Base-by-base conservation (phyloP, 2,888 invertebrate genomes). In the Tholera decimalis region DNA sequence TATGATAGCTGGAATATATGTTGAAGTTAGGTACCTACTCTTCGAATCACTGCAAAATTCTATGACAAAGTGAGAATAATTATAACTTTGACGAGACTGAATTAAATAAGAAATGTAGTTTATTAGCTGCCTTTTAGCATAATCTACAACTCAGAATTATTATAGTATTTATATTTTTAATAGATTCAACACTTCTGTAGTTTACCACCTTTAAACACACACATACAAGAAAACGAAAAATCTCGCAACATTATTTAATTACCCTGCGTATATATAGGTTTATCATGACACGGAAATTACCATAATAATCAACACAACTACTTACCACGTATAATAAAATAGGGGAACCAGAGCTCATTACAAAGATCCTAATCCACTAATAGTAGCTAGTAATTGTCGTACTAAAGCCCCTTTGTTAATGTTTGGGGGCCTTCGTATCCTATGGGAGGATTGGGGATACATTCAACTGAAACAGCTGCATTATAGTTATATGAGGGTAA, bases 321-420 rank as follows among this genome's bases (percentile, higher is more conserved):
- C 37, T 53, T 46, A 54, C 57, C 46, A 55, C 56, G 62, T 62
- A 33, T 41, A 78, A 65, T 78, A 70, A 61, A 73, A 46, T 18
- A 20, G 50, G 60, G 64, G 49, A 59, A 30, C 13, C 35, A 55
- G 28, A 8, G 26, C 44, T 79, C 79, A 59, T 82, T 79, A 67
- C 43, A 22, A 33, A 64, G 75, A 76, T 82, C 57, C 33, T 67
- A 81, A 79, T 79, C 77, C 71, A 49, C 57, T 62, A 65, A 71
- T 75, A 79, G 59, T 58, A 37, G 28, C 41, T 53, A 49, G 65
- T 75, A 67, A 70, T 39, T 54, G 37, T 47, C 3, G 28, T 60
- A 55, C 43, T 74, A 62, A 61, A 70, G 53, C 51, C 55, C 44
- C 51, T 53, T 39, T 58, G 71, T 65, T 68, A 68, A 73, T 55